Base-by-base conservation (phyloP, 2,888 invertebrate species). In the Luperina testacea region DNA sequence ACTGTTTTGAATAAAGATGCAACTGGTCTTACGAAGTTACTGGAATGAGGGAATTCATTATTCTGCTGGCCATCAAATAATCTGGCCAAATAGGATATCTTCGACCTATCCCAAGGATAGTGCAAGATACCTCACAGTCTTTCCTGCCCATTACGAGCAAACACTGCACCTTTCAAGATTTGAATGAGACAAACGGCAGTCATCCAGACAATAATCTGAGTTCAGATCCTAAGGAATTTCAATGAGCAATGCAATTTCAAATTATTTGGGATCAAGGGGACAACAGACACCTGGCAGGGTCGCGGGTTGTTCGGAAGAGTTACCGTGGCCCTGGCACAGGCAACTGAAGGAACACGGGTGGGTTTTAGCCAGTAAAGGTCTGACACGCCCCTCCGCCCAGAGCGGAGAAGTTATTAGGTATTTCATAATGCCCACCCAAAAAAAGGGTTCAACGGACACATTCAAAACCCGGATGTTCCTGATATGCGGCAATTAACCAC, bases 1-100 rank as follows among this genome's bases (percentile, higher is more conserved):
- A 27, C 72, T 48, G 64, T 38, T 81, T 45, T 65, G 69, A 77
- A 77, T 70, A 38, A 53, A 70, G 38, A 65, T 72, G 51, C 48
- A 42, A 53, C 48, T 48, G 32, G 0, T 70, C 11, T n/a, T 32
- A 9, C 15, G n/a, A 20, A 15, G 57, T 42, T 65, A 51, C 7
- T 81, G 0, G 17, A 42, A 48, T 57, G 9, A 64, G n/a, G 6
- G 15, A 63, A 45, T 63, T 24, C 32, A 45, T 65, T 15, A 42
- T 53, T 72, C n/a, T 72, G 61, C n/a, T 80, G 32, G 5, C 13
- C 27, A 32, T 57, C 17, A 72, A 53, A 45, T 6, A 27, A 15
- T 42, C 1, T 27, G 11, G n/a, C 9, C n/a, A 38, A 53, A 15
- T 53, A 51, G 2, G n/a, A 4, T 15, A 8, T 15, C 27, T 27